Percentiles rank a stretch among this genome's conserved stretches.
phyloP scores from a whole-genome alignment of 2,888 invertebrate species.

The Tineola bisselliella region DNA sequence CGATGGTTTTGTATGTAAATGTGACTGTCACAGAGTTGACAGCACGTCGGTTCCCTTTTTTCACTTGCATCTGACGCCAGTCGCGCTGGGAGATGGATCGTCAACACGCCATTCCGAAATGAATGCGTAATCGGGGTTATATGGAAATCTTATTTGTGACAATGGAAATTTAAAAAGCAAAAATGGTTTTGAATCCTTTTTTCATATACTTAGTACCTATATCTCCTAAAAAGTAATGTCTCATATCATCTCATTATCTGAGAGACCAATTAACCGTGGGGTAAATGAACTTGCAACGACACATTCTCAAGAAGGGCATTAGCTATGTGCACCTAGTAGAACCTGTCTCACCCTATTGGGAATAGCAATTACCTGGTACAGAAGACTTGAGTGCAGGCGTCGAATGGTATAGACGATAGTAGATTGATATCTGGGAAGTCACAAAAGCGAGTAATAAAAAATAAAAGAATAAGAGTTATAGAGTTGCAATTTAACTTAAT shows the following conservation, averaged over 20 bases:
- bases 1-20: conserved; percentile 59
- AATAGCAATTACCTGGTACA: conserved; percentile 38
- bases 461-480: conserved; percentile 42
- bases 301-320: conserved; percentile 45
- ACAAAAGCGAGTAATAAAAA: conserved; percentile 53
- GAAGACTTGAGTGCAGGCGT: conserved; percentile 33
- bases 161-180: neutral
- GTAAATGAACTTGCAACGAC: conserved; percentile 32
- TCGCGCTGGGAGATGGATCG: conserved; percentile 12
- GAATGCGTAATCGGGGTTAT: conserved; percentile 12
- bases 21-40: conserved; percentile 34
- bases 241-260: neutral
- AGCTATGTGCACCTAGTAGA: conserved; percentile 37
- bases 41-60: conserved; percentile 26
- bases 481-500: conserved; percentile 17
- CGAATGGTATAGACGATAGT: conserved; percentile 38
- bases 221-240: neutral
- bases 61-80: conserved; percentile 32
- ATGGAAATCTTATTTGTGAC: conserved; percentile 10
- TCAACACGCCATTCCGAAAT: conserved; percentile 11
- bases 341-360: conserved; percentile 48
- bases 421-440: conserved; percentile 56
- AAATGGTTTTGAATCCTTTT: neutral
- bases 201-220: neutral
- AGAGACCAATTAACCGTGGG: conserved; percentile 45